phyloP scores from a whole-genome alignment of 2,113 vertebrate species.

The Myotis lucifugus region DNA sequence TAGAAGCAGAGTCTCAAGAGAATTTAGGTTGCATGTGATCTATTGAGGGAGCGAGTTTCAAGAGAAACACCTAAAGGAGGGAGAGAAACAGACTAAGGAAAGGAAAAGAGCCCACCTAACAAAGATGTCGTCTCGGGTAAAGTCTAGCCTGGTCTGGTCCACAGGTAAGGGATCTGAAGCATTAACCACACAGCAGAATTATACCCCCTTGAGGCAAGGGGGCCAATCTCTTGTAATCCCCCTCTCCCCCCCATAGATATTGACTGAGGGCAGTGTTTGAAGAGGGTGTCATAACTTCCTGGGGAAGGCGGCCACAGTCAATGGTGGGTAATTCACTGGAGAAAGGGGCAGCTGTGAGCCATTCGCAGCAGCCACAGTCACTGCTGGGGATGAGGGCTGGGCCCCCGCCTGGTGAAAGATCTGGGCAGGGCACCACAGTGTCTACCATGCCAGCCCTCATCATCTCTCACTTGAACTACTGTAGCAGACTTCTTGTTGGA shows the following conservation, averaged over 20 bases:
- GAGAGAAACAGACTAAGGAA: neutral
- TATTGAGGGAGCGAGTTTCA: neutral
- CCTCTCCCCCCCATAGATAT: neutral
- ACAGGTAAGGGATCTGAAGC: neutral
- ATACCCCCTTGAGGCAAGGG: neutral
- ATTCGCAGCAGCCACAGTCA: neutral
- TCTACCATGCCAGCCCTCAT: neutral
- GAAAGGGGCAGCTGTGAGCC: neutral
- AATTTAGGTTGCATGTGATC: neutral
- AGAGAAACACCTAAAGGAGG: neutral
- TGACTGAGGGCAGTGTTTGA: neutral
- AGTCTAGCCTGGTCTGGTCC: neutral
- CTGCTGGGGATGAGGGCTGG: neutral
- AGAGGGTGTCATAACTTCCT: neutral
- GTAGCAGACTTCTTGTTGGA: neutral
- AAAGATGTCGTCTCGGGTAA: neutral
- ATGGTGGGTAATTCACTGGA: neutral
- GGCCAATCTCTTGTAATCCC: neutral
- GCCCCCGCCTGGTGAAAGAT: neutral
- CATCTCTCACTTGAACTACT: neutral
- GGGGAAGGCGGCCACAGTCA: neutral
- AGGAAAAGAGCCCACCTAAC: neutral
- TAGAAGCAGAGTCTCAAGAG: neutral
- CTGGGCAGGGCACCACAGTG: neutral
- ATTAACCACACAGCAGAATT: neutral